These are phyloP conservation scores for Gasterosteus aculeatus DNA, from an alignment of 2,113 vertebrate genomes.

Conservation along the genomic window DNA sequence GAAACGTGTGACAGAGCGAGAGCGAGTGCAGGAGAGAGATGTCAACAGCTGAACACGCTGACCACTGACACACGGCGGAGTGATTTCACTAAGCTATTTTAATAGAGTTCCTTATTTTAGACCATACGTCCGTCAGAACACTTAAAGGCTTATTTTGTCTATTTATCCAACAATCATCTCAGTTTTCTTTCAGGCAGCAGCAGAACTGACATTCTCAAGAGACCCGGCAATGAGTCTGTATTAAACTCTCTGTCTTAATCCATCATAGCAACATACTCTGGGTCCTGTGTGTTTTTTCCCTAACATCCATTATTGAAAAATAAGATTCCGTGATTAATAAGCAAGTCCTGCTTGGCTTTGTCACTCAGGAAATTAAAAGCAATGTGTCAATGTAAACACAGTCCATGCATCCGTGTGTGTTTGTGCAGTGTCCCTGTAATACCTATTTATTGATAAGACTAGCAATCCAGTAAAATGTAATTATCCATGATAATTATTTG, in stretches of 20 bases:
- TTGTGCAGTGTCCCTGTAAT: not conserved
- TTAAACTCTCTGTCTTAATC: not conserved
- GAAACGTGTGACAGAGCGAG: constrained; percentile 27
- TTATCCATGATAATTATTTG: constrained; percentile 49
- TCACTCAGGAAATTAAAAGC: constrained; percentile 67
- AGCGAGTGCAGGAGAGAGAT: constrained; percentile 47
- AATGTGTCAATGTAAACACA: constrained; percentile 48
- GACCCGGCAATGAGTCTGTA: not conserved
- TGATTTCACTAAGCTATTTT: constrained; percentile 74
- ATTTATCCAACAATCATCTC: constrained; percentile 46
- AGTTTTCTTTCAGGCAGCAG: constrained; percentile 3
- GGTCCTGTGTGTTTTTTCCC: not conserved
- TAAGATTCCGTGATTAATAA: constrained; percentile 49
- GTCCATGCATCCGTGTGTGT: constrained; percentile 3
- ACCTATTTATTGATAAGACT: constrained; percentile 26
- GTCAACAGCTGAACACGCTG: constrained; percentile 76
- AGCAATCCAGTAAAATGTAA: constrained; percentile 51
- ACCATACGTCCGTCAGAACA: constrained; percentile 37
- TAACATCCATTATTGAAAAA: not conserved
- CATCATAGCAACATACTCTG: not conserved
- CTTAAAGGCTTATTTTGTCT: constrained; percentile 48
- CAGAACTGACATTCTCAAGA: not conserved
- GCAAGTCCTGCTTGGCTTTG: constrained; percentile 20
- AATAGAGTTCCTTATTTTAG: constrained; percentile 71
- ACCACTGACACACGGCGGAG: constrained; percentile 55